phyloP scores from a whole-genome alignment of 2,113 vertebrate species.

The Columba livia region DNA sequence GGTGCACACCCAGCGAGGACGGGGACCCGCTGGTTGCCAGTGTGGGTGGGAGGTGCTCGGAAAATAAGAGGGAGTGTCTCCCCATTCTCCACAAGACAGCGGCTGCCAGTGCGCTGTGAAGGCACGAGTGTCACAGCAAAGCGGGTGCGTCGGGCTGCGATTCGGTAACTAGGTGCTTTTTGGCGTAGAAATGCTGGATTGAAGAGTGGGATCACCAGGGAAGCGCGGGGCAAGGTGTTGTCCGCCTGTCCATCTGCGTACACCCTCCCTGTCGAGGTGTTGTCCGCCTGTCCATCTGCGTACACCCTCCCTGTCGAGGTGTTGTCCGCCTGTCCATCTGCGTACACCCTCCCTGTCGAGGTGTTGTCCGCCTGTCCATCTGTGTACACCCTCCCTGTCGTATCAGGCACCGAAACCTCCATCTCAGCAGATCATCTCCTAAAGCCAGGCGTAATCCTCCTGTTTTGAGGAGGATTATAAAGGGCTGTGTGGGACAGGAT shows the following conservation, averaged over 20 bases:
- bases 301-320: accelerated
- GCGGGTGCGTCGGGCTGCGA: accelerated
- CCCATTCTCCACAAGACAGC: not conserved
- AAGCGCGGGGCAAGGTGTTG: accelerated
- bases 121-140: not conserved
- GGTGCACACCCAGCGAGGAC: not conserved
- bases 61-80: not conserved
- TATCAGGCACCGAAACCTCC: not conserved
- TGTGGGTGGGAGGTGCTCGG: not conserved
- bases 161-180: not conserved
- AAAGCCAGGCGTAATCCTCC: not conserved
- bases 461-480: not conserved
- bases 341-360: accelerated
- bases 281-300: not conserved
- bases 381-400: accelerated
- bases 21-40: not conserved
- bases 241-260: not conserved
- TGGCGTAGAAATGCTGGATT: not conserved
- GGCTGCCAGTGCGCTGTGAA: accelerated
- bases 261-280: too few species aligned
- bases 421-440: not conserved
- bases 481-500: not conserved
- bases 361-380: not conserved
- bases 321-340: not conserved
- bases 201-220: not conserved